Base-by-base conservation (phyloP, 2,797 vertebrate genomes). In the Gallirallus australis region DNA sequence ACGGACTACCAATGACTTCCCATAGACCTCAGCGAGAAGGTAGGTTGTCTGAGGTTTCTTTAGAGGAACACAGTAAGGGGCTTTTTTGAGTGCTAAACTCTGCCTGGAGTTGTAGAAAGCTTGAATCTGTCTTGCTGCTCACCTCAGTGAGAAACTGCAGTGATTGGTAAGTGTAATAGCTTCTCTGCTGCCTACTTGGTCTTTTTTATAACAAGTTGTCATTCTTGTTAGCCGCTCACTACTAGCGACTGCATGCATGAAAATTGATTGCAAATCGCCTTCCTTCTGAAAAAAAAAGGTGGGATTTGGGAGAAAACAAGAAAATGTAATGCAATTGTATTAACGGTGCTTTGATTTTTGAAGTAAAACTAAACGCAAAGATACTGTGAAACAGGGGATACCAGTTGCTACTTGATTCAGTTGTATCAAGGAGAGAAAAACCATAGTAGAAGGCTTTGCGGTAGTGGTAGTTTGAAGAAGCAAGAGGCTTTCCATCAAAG, bases 21-120 rank as follows among this genome's bases (percentile, higher is more conserved):
- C 98, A 98, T 12, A 98, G 97, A 92, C 80, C 96, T 94, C 98
- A 98, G 87, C 94, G 96, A 97, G 98, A 98, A 98, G 98, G 98
- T 98, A 97, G 12, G 96, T 89, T 86, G 4, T 35, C 23, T 71
- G 50, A 64, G 16, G 27, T 60, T 77, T 59, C 28, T 80, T 89
- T 15, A 84, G 31, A 52, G 61, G 12, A 72, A 42, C 16, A 9
- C 20, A 53, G 57, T 15, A 27, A 37, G 39, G 28, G 23, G 24
- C 5, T 28, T 71, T 59, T 87, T 71, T 80, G n/a, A 91, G 64
- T 1, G 2, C 47, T 77, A 39, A 95, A 56, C 42, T 82, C 33
- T 77, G 15, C 48, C 64, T 73, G 45, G 28, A 66, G 52, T 70
- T 86, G 19, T 53, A 60, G 60, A 60, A 25, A 9, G 80, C 48